Conservation (phyloP, 2,113 vertebrate genomes). For the Hassar affinis region DNA sequence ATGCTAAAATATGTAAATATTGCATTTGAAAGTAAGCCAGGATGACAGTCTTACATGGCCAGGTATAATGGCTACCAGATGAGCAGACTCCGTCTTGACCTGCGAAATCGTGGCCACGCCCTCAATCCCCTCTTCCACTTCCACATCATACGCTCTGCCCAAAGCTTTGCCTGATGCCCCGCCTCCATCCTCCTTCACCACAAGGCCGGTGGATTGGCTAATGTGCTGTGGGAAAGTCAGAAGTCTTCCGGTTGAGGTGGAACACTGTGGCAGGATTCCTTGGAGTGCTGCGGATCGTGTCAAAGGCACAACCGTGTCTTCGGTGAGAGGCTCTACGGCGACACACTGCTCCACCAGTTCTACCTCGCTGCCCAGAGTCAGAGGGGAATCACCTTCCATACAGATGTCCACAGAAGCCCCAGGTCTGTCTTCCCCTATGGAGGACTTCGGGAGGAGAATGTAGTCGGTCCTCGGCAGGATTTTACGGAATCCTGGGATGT, state of each 20-base stretch:
- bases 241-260: slow-evolving; percentile 47
- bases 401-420: slow-evolving; percentile 73
- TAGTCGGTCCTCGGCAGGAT: slow-evolving; percentile 93
- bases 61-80: slow-evolving; percentile 71
- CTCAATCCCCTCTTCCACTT: slow-evolving; percentile 74
- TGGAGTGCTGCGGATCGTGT: slow-evolving; percentile 61
- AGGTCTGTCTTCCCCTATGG: slow-evolving; percentile 72
- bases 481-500: slow-evolving; percentile 93
- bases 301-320: slow-evolving; percentile 65
- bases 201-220: slow-evolving; percentile 67
- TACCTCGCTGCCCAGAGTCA: slow-evolving; percentile 66
- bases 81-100: slow-evolving; percentile 65
- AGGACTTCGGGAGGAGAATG: slow-evolving; percentile 82
- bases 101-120: slow-evolving; percentile 62
- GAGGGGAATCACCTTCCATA: slow-evolving; percentile 58
- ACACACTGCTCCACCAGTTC: slow-evolving; percentile 77
- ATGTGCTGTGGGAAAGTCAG: slow-evolving; percentile 39
- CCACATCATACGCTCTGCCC: slow-evolving; percentile 66
- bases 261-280: slow-evolving; percentile 69
- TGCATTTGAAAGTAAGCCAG: background rate
- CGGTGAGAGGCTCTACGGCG: slow-evolving; percentile 72
- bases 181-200: slow-evolving; percentile 73
- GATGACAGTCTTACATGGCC: slow-evolving; percentile 62
- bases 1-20: background rate
- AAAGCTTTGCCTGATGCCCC: slow-evolving; percentile 69